Evolutionary conservation across 53 echinoderm and acorn worm species (phyloP), one percentile per base, ranked within the genome.

Genomic region (Zoroaster sp.): DNA sequence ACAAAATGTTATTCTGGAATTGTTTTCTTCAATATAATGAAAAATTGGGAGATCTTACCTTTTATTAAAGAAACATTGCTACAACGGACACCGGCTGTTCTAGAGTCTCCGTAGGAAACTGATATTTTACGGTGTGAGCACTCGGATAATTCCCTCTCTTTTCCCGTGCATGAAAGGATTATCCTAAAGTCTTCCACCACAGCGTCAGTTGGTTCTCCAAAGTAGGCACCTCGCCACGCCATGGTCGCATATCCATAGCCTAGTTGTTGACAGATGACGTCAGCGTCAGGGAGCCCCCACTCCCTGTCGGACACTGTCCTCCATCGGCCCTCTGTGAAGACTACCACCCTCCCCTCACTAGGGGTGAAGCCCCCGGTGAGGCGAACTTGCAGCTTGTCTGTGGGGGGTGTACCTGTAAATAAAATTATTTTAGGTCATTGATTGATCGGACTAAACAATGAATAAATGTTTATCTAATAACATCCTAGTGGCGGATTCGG

Each of bases 241-340:
- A 77, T 77, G 25, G 77, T 51, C n/a, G 77, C 49, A 17, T 54
- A 77, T 6, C 74, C 70, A 23, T 78, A 78, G n/a, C 91, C 91
- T 2, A 91, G 91, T 45, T 91, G 91, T 15, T 44, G 49, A 39
- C 91, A 91, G 54, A 87, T 72, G 35, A 91, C 91, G 40, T 91
- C 59, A 14, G 87, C 91, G 4, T 91, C 91, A 23, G 70, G 52
- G 31, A 91, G 18, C 13, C 71, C 59, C 91, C 91, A 91, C 43
- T 87, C 91, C 0, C 37, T 44, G 80, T 91, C 91, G 34, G 87
- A 91, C 37, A 91, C 63, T 3, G 44, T 55, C 40, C 87, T 87
- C 91, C 91, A 91, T 47, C 75, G 77, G 2, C 65, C 87, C 33
- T 71, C 87, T 53, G 87, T 74, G 28, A 42, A 55, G 54, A 91